phyloP scores from a whole-genome alignment of 2,113 vertebrate species.

The Dasyprocta punctata region DNA sequence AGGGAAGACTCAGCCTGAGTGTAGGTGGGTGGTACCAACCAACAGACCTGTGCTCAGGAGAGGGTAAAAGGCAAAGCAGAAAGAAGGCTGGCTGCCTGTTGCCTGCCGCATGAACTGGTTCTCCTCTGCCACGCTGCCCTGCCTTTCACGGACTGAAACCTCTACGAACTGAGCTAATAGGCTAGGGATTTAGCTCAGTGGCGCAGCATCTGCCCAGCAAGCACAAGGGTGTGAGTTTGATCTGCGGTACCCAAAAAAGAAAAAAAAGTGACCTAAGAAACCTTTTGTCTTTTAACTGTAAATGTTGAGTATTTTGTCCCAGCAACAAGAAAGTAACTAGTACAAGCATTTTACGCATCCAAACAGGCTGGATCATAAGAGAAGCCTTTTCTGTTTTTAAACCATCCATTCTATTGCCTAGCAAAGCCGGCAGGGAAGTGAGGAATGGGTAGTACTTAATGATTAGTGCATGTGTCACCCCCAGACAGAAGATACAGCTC shows the following conservation, averaged over 20 bases:
- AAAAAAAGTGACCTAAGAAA: not conserved
- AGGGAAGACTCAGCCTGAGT: not conserved
- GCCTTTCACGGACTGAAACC: not conserved
- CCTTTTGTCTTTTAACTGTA: not conserved
- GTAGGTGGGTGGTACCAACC: not conserved
- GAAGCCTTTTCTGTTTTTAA: not conserved
- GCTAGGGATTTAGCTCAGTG: no score
- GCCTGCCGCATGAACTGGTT: not conserved
- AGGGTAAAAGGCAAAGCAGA: not conserved
- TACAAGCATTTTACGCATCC: slow-evolving; percentile 44
- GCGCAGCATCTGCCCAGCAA: no score
- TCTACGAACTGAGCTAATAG: not conserved
- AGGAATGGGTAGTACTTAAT: not conserved
- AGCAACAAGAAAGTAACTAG: not conserved
- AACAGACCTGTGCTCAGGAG: not conserved
- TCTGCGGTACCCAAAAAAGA: no score
- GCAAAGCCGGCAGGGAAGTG: not conserved
- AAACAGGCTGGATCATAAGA: not conserved
- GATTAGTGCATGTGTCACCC: not conserved
- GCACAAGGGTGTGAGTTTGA: no score
- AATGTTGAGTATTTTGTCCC: not conserved
- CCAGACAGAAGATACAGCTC: not conserved
- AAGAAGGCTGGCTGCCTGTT: not conserved
- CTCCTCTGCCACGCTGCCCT: not conserved
- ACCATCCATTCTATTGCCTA: not conserved